Evolutionary conservation across 2,888 invertebrate species (phyloP).

Genomic region (Volucella inflata): DNA sequence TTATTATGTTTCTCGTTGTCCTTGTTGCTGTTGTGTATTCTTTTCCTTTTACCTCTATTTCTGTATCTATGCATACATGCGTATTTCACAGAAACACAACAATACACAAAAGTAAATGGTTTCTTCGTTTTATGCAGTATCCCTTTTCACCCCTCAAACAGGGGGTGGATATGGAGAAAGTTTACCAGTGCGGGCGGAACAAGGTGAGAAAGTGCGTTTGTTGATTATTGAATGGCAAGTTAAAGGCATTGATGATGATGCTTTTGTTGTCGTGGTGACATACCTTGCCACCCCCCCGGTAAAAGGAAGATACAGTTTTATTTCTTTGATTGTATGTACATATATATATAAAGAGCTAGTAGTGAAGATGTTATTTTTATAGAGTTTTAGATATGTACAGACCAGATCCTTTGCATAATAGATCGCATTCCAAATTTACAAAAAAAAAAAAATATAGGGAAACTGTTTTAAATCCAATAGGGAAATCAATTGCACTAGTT

Average conservation of each 20-base stretch:
- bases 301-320: background rate
- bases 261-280: constrained; percentile 29
- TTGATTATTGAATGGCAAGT: constrained; percentile 56
- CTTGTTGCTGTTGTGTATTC: background rate
- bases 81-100: constrained; percentile 55
- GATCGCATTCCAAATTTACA: constrained; percentile 11
- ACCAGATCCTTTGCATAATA: background rate
- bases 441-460: constrained; percentile 6
- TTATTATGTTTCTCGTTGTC: constrained; percentile 29
- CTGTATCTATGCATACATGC: constrained; percentile 56
- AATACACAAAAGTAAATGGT: constrained; percentile 50
- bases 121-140: constrained; percentile 56
- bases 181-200: constrained; percentile 24
- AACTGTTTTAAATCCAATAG: background rate
- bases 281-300: constrained; percentile 19
- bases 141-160: constrained; percentile 34
- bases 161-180: background rate
- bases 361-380: constrained; percentile 8
- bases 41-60: constrained; percentile 11
- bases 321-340: background rate
- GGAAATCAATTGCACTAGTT: rapidly evolving
- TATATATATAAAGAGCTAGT: background rate
- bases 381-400: background rate
- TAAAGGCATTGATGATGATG: constrained; percentile 41
- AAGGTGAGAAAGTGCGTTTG: constrained; percentile 71